phyloP scores from a whole-genome alignment of 2,797 vertebrate genomes.

The Pipistrellus pygmaeus region DNA sequence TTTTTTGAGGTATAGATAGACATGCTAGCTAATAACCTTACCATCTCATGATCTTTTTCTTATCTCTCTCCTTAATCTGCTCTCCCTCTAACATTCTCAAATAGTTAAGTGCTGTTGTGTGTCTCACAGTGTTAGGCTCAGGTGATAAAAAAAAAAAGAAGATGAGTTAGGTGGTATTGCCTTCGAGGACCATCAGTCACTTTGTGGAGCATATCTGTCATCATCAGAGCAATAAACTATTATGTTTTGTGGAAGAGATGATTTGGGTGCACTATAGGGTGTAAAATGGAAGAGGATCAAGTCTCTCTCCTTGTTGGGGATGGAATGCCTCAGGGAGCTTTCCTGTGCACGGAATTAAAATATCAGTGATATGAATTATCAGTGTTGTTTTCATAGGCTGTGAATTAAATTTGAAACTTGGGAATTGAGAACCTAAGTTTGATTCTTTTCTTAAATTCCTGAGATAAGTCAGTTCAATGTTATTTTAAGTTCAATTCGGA shows the following conservation, averaged over 20 bases:
- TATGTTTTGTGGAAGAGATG: background rate
- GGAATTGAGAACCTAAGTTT: background rate
- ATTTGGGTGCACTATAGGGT: background rate
- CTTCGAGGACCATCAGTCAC: background rate
- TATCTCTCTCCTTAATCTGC: background rate
- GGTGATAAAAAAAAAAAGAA: background rate
- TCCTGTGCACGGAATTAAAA: constrained; percentile 5
- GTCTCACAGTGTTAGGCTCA: background rate
- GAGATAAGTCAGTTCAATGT: background rate
- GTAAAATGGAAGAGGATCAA: background rate
- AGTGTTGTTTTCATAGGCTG: background rate
- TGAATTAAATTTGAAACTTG: background rate
- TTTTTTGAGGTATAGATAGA: background rate
- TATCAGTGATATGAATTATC: background rate
- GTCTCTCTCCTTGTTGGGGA: background rate
- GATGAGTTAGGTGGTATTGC: background rate
- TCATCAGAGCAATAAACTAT: background rate
- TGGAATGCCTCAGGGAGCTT: background rate
- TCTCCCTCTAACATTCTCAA: background rate
- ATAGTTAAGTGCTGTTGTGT: background rate
- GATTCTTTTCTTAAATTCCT: constrained; percentile 17
- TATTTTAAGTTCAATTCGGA: constrained; percentile 1
- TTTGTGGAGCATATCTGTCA: background rate
- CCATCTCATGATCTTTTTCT: background rate
- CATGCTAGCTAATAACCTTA: background rate